phyloP scores from a whole-genome alignment of 2,797 vertebrate species.

The Tokudaia muenninki region DNA sequence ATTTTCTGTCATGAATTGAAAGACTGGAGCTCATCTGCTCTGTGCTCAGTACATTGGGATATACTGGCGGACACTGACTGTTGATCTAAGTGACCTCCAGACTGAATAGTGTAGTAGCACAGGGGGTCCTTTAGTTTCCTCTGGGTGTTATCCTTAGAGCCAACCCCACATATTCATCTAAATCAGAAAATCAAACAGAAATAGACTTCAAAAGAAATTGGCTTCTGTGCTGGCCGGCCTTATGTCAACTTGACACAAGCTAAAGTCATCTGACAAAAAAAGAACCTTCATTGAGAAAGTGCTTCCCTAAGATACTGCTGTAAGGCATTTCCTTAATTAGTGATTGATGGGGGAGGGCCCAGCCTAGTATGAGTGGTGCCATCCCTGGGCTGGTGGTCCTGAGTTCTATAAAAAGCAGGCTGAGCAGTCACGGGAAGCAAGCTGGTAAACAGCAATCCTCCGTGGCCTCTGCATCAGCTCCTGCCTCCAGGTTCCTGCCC shows the following conservation, averaged over 20 bases:
- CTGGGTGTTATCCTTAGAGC: background rate
- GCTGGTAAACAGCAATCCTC: background rate
- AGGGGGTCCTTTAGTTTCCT: background rate
- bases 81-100: background rate
- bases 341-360: background rate
- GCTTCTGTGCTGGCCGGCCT: background rate
- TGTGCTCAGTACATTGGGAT: background rate
- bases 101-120: no score
- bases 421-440: background rate
- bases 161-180: background rate
- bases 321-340: background rate
- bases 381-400: background rate
- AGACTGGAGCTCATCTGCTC: background rate
- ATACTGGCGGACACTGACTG: background rate
- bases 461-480: background rate
- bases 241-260: background rate
- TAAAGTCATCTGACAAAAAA: background rate
- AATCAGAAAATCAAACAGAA: slow-evolving; percentile 4
- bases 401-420: background rate
- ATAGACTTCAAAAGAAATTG: background rate
- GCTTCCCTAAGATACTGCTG: background rate
- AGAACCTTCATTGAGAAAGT: background rate
- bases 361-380: background rate
- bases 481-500: background rate
- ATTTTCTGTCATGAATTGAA: background rate